A percentile compares a stretch with the other conserved stretches of the same genome.
These are phyloP conservation scores for Catagonus wagneri DNA, from an alignment of 2,113 vertebrate genomes.

Conservation along the genomic window DNA sequence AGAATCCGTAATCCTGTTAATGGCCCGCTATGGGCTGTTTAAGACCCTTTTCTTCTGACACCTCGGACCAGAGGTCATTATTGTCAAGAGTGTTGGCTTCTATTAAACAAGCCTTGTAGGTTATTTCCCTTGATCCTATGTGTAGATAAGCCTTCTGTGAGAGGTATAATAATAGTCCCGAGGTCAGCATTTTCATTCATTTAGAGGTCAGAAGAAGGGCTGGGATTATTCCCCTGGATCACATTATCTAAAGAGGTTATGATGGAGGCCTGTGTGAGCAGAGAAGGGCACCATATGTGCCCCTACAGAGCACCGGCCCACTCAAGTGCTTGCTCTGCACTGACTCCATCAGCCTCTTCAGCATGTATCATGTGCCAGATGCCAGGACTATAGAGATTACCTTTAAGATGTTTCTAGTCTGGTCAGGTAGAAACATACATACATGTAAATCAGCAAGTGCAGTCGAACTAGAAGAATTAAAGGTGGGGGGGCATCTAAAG, in stretches of 20 bases:
- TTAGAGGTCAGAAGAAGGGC: neutral
- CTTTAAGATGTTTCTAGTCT: neutral
- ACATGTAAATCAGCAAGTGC: neutral
- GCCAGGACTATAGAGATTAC: neutral
- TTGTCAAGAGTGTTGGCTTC: neutral
- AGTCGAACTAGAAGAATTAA: too few species aligned
- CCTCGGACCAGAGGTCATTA: neutral
- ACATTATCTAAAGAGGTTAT: neutral
- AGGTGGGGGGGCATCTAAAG: neutral
- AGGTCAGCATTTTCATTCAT: neutral
- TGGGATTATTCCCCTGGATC: neutral
- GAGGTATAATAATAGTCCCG: neutral
- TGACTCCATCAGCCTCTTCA: neutral
- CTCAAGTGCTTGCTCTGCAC: neutral
- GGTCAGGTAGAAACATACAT: neutral
- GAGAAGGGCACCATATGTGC: neutral
- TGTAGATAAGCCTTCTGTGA: neutral
- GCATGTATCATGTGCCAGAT: neutral
- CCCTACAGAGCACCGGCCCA: neutral
- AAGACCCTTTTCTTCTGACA: neutral
- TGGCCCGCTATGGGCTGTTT: neutral
- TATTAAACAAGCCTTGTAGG: neutral
- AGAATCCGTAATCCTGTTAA: neutral
- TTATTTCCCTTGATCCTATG: neutral
- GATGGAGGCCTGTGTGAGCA: neutral